Conservation (phyloP, 2,113 vertebrate species). For the Patagioenas fasciata region DNA sequence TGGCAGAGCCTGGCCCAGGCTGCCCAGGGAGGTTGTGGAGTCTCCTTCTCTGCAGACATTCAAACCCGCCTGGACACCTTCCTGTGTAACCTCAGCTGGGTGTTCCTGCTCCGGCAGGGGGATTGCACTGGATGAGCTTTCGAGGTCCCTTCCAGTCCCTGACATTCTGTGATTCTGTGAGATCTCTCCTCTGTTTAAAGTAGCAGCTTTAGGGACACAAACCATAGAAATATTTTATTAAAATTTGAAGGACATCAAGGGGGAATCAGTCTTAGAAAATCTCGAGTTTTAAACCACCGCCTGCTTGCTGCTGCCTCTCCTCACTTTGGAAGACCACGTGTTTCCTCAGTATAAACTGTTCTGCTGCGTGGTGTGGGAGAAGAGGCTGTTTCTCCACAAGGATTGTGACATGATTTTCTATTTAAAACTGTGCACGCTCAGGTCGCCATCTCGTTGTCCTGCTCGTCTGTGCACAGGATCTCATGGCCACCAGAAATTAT, state of each 20-base stretch:
- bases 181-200: neutral
- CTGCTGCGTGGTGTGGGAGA: neutral
- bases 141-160: too few species aligned
- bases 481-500: neutral
- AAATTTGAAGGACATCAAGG: neutral
- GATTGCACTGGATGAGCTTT: too few species aligned
- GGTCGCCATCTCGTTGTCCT: neutral
- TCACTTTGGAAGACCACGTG: neutral
- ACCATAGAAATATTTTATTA: neutral
- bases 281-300: neutral
- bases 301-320: neutral
- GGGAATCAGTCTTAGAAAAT: neutral
- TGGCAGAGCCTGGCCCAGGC: too few species aligned
- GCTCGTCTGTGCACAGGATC: neutral
- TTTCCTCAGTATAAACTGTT: neutral
- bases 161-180: too few species aligned
- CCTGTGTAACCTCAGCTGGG: too few species aligned
- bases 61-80: too few species aligned
- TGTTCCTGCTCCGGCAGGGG: too few species aligned
- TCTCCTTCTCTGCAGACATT: too few species aligned
- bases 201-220: neutral
- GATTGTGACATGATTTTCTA: rapidly evolving
- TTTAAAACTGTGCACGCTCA: neutral
- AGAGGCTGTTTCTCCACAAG: neutral
- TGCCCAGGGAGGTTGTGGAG: too few species aligned